phyloP scores from a whole-genome alignment of 2,797 vertebrate species.

The Clarias fuscus region DNA sequence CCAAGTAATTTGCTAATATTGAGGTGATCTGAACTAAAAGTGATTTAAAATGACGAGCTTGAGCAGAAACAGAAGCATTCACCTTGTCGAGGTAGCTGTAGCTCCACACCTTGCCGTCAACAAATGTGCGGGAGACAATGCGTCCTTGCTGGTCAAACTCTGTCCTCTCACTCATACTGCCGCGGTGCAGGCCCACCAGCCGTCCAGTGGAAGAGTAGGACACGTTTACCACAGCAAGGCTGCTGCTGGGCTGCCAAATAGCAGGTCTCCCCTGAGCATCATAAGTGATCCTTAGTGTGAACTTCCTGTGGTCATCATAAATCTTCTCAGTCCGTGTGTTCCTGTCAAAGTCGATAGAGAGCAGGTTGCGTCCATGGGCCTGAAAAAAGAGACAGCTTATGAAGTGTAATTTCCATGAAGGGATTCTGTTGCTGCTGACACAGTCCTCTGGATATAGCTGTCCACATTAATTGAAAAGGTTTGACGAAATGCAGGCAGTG shows the following conservation, averaged over 20 bases:
- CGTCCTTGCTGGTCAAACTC: conserved; percentile 93
- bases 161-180: conserved; percentile 95
- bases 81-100: conserved; percentile 98
- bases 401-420: background rate
- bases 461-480: background rate
- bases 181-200: conserved; percentile 91
- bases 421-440: background rate
- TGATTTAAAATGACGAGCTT: background rate
- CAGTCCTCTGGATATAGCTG: background rate
- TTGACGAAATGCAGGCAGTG: background rate
- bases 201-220: conserved; percentile 92
- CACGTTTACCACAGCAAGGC: conserved; percentile 94
- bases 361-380: conserved; percentile 95
- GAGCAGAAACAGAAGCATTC: conserved; percentile 51
- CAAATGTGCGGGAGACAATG: conserved; percentile 89
- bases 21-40: background rate
- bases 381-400: conserved; percentile 54
- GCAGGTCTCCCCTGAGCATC: conserved; percentile 95
- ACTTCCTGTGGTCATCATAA: conserved; percentile 97
- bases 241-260: conserved; percentile 97
- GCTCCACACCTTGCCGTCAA: conserved; percentile 98
- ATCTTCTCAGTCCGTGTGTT: conserved; percentile 98
- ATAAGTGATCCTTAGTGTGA: conserved; percentile 95
- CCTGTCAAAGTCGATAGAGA: conserved; percentile 97
- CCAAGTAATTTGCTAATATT: background rate